Base-by-base conservation (phyloP, 2,113 vertebrate species). In the Fukomys damarensis region DNA sequence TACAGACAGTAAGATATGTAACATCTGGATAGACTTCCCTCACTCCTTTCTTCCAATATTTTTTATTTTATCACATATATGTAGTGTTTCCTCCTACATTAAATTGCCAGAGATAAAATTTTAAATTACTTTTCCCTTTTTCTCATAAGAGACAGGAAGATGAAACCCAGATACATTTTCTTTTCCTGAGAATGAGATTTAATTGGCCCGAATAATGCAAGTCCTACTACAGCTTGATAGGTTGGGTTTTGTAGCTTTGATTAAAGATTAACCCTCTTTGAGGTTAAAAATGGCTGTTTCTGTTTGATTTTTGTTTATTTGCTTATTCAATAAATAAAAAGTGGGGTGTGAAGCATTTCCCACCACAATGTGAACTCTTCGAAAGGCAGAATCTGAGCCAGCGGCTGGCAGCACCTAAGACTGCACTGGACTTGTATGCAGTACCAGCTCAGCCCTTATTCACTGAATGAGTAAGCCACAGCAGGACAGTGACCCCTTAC, bases 61-160 rank as follows among this genome's bases (percentile, higher is more conserved):
- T 84, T 94, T 84, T 92, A 86, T 89, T 81, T 92, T 24, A 41
- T 49, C 93, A 92, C 20, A 46, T 65, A 11, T 24, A 5, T 26
- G 52, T 54, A 63, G 3, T 49, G 65, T 86, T 94, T 95, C 22
- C 17, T 91, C 49, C 38, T 88, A 2, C 30, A 87, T 85, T 87
- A 95, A 84, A 30, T 41, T 88, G 13, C 10, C 92, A 61, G 11
- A 66, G 43, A 93, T 70, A 90, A 92, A 52, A 41, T 90, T 93
- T 80, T 94, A 52, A 93, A 90, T 65, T 70, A 80, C 26, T 61
- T 93, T 79, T 82, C 86, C 49, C 6, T 84, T 81, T 93, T 94
- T 89, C 49, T 58, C 41, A 82, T 16, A 65, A 92, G 52, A 94
- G 63, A 84, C 68, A 90, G 9, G 58, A 89, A 93, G 35, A 59